Base-by-base conservation (phyloP, 2,888 invertebrate species). In the Pogonocherus hispidulus region DNA sequence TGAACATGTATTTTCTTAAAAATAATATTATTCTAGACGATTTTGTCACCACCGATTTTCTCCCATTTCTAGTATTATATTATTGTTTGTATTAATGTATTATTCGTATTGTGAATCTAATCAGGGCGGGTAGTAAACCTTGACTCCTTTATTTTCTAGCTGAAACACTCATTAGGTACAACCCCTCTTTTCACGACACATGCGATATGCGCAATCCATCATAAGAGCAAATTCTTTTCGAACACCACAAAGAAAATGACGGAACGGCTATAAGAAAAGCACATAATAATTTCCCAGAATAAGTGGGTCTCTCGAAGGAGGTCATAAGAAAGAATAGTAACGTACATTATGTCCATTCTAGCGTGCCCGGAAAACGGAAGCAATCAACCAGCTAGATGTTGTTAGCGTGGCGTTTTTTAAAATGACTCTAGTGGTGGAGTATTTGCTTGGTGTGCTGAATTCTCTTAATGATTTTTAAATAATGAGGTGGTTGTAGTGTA, bases 351-450 rank as follows among this genome's bases (percentile, higher is more conserved):
- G 55, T 47, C 56, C 64, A 56, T 41, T 63, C 23, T 67, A 27
- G 67, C 67, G 67, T 67, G 67, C n/a, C 27, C 6, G 23, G 9
- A 37, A 55, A 66, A 52, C 51, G 67, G 67, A 67, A 67, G 35
- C 55, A 67, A 60, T 67, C 62, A 54, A 16, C 67, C 67, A 59
- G 11, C 37, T 14, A 44, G 56, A 56, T 67, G 27, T 64, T 46
- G 64, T 47, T 4, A 6, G 6, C n/a, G 47, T n/a, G n/a, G 32
- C n/a, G 32, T 27, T 46, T 14, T 46, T 27, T 20, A 44, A 59
- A 47, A 14, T 5, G 20, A 19, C 19, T 11, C 3, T 19, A 1
- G 18, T 14, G 16, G 23, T 16, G 27, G 14, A 47, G 22, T 35
- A 47, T 27, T 46, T 32, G 20, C n/a, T n/a, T 56, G 47, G 41